Conservation (phyloP, 2,113 vertebrate species). For the Calidris pygmaea region DNA sequence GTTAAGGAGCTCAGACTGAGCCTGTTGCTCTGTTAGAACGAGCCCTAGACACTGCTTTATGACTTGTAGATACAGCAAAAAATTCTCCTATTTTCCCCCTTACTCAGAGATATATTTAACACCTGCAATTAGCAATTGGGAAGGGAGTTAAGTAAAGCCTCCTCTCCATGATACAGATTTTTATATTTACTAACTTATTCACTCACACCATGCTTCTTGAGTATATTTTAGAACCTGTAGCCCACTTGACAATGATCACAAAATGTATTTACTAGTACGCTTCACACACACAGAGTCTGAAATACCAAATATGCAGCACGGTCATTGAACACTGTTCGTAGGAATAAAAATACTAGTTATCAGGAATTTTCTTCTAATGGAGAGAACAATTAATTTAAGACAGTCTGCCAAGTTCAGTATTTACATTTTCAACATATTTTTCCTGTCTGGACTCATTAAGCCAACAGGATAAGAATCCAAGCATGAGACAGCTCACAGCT, state of each 20-base stretch:
- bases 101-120: neutral
- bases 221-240: neutral
- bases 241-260: neutral
- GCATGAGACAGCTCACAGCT: neutral
- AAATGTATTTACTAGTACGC: neutral
- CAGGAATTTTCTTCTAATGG: neutral
- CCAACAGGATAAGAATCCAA: neutral
- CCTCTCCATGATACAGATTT: neutral
- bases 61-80: neutral
- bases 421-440: neutral
- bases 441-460: neutral
- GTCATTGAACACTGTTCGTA: neutral
- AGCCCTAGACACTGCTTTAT: neutral
- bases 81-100: neutral
- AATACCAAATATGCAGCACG: neutral
- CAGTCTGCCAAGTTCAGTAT: neutral
- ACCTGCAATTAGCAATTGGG: fast-evolving
- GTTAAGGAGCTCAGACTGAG: neutral
- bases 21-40: neutral
- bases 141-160: neutral
- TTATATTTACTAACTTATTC: neutral
- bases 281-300: neutral
- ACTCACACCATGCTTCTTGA: neutral
- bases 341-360: neutral
- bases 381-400: neutral